These are phyloP conservation scores for Penaeus vannamei DNA, from an alignment of 1,140 invertebrate genomes.

Conservation along the genomic window DNA sequence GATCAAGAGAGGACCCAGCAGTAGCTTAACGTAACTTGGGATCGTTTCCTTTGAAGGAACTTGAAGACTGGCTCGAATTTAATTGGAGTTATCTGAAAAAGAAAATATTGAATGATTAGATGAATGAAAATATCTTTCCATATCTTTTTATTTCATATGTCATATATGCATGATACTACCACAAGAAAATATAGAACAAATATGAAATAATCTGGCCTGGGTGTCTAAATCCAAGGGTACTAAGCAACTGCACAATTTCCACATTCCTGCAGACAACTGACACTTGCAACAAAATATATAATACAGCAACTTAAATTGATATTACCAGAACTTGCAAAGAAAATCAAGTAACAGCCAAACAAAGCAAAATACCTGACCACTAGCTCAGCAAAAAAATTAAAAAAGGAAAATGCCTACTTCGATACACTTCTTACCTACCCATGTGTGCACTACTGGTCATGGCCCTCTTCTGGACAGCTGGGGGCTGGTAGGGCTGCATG, in stretches of 20 bases:
- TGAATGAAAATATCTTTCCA: neutral
- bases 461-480: constrained; percentile 49
- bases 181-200: neutral
- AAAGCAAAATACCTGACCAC: neutral
- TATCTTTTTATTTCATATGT: neutral
- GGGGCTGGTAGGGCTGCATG: constrained; percentile 60
- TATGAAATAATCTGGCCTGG: too few relatives aligned
- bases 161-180: neutral
- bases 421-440: constrained; percentile 36
- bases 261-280: too few relatives aligned
- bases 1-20: constrained; percentile 20
- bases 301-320: too few relatives aligned
- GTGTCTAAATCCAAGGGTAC: too few relatives aligned
- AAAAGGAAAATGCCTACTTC: neutral
- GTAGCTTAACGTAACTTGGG: constrained; percentile 30
- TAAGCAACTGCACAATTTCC: too few relatives aligned
- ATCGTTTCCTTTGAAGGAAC: constrained; percentile 45
- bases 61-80: constrained; percentile 36
- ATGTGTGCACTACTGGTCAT: constrained; percentile 36
- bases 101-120: neutral
- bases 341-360: too few relatives aligned
- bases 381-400: neutral
- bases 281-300: too few relatives aligned
- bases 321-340: too few relatives aligned
- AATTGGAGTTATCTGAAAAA: constrained; percentile 55